Evolutionary conservation across 2,888 invertebrate species (phyloP), one percentile per base, ranked within the genome.

Genomic region (Campopleginae sp.): DNA sequence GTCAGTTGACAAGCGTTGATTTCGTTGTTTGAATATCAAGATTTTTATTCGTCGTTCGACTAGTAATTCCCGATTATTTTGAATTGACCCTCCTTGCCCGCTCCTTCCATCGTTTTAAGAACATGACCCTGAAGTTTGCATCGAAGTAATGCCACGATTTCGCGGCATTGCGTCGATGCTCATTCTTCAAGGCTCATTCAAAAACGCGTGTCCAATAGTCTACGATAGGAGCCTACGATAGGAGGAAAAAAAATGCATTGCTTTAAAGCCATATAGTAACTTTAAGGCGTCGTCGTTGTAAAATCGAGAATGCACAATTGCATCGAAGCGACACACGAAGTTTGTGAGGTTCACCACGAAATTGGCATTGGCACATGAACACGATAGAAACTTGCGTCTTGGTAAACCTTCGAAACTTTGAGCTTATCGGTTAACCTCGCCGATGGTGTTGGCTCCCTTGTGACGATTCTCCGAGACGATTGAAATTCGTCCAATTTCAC

Each of bases 351-450:
- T 17, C 42, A 27, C 61, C 61, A 3, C 74, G 31, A 74, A 74
- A 74, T 74, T 74, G 74, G 61, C 61, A 74, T 70, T 70, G 46
- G 27, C 70, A 46, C 38, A 27, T 70, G 46, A 17, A 46, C 31
- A 48, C n/a, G 17, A 27, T 27, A 48, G 70, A 46, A 44, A 70
- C 70, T 23, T 19, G 46, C 17, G 7, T 70, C 14, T 27, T 42
- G 70, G 27, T 44, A n/a, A 61, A 17, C 61, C 31, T 23, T 23
- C 19, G 33, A 44, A 61, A 44, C 61, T 74, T 74, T 19, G 31
- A 74, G 44, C 27, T 74, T 74, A 33, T 74, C 61, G 74, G 61
- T 74, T 74, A 74, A 42, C 74, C 74, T 44, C 61, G 58, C 54
- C 61, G 27, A 6, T 31, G 12, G 58, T 58, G 38, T 38, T 38